Evolutionary conservation across 2,797 vertebrate species (phyloP), one percentile per base, ranked within the genome.

Genomic region (Silurus aristotelis): DNA sequence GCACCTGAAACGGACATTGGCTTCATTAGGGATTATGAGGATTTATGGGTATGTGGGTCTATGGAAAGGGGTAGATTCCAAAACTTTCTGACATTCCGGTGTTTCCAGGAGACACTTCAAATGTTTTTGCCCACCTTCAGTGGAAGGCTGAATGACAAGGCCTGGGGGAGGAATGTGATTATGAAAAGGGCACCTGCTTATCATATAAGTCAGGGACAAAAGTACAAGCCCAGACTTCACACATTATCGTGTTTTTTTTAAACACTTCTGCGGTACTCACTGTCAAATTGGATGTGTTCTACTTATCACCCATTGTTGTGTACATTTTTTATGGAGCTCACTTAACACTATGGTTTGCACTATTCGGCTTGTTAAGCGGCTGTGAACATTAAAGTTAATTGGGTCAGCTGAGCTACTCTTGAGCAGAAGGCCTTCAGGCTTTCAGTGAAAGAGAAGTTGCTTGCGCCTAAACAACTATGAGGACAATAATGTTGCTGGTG

Each of bases 1-100:
- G 79, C 92, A 93, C 92, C 92, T 94, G 93, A 92, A 94, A 83
- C 43, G 84, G 92, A 95, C 83, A 81, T 48, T 83, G 83, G 67
- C 71, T 66, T 84, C 87, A 86, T 80, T 73, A 85, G 70, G 80
- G 86, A 87, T 71, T 79, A 27, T 19, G 52, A 86, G 70, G 86
- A 83, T 90, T 89, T 87, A 84, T 88, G 87, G 91, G 58, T 89
- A 90, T 88, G 81, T 87, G 89, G 87, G 81, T 71, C 82, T 55
- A 22, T 68, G 55, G 82, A 87, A 90, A 90, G 85, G 78, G 38
- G 88, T 80, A 84, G 60, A 90, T 90, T 90, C 89, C 71, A 73
- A 89, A 88, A 79, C 67, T 79, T 84, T 86, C 83, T 66, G 48
- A 79, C 55, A 86, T 80, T 84, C 46, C 38, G 3, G 13, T 25